Evolutionary conservation across 2,113 vertebrate species (phyloP).

Genomic region (Aythya baeri): DNA sequence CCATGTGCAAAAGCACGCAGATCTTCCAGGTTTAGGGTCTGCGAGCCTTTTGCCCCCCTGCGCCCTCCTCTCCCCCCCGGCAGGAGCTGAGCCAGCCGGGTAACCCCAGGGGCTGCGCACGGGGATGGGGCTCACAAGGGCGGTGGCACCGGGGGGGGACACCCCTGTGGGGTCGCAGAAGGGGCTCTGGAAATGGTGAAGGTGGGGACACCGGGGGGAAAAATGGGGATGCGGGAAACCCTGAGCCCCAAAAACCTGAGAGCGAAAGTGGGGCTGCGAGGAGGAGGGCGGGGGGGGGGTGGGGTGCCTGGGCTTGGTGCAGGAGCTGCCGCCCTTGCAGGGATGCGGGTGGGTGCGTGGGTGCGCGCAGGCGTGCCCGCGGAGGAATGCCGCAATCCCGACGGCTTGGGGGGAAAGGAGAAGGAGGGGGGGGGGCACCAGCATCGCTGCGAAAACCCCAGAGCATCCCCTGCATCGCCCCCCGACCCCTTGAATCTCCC

Average conservation of each 20-base stretch:
- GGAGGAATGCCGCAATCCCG: constrained; percentile 12
- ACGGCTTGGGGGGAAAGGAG: neutral
- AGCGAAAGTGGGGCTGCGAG: neutral
- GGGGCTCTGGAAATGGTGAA: accelerated
- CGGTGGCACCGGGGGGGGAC: accelerated
- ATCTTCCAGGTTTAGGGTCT: neutral
- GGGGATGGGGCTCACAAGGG: neutral
- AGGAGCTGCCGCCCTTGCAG: neutral
- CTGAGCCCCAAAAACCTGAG: neutral
- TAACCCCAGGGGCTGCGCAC: accelerated
- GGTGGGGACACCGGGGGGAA: accelerated
- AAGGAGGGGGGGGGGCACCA: no score
- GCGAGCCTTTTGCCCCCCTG: neutral
- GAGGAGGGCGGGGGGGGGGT: neutral
- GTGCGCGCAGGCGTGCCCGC: neutral
- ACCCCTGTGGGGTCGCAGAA: neutral
- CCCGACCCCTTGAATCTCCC: neutral
- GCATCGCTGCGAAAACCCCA: neutral
- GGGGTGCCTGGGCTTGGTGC: neutral
- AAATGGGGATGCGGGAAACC: neutral
- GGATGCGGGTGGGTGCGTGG: neutral
- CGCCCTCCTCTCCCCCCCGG: neutral
- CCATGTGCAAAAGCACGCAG: neutral
- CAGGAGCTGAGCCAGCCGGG: neutral
- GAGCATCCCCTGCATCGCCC: neutral